Conservation (phyloP, 2,888 invertebrate species). For the Papilio protenor region DNA sequence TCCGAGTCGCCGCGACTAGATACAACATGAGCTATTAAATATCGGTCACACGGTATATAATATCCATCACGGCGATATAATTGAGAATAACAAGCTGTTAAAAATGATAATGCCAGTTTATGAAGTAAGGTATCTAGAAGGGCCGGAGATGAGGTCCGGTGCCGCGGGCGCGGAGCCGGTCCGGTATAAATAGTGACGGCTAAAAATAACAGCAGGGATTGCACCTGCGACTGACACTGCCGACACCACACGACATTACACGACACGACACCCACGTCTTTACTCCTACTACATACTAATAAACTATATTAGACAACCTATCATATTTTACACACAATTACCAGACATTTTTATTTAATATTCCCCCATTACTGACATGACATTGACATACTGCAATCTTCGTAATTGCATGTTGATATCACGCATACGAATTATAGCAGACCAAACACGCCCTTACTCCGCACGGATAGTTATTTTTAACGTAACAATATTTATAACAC, state of each 20-base stretch:
- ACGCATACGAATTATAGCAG: slow-evolving; percentile 52
- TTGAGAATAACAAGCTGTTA: slow-evolving; percentile 41
- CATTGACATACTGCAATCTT: slow-evolving; percentile 21
- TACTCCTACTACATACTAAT: slow-evolving; percentile 20
- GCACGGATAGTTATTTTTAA: slow-evolving; percentile 14
- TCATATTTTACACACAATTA: slow-evolving; percentile 29
- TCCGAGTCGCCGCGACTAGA: slow-evolving; percentile 12
- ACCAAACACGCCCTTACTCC: neutral
- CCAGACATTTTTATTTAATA: slow-evolving; percentile 33
- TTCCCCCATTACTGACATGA: slow-evolving; percentile 32
- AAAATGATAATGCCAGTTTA: slow-evolving; percentile 46
- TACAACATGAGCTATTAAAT: slow-evolving; percentile 31
- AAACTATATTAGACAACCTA: slow-evolving; percentile 22
- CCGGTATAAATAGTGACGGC: slow-evolving; percentile 76
- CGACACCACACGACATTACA: neutral
- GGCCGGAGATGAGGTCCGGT: slow-evolving; percentile 63
- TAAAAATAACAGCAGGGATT: slow-evolving; percentile 79
- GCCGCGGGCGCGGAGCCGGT: slow-evolving; percentile 70
- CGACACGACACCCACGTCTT: slow-evolving; percentile 28
- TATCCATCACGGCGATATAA: slow-evolving; percentile 37
- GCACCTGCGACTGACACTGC: slow-evolving; percentile 61
- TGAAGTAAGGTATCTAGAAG: slow-evolving; percentile 49
- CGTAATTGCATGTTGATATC: slow-evolving; percentile 44
- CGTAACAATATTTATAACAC: neutral
- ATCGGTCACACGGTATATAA: slow-evolving; percentile 41